Conservation (phyloP, 2,113 vertebrate species). For the Eleginops maclovinus region DNA sequence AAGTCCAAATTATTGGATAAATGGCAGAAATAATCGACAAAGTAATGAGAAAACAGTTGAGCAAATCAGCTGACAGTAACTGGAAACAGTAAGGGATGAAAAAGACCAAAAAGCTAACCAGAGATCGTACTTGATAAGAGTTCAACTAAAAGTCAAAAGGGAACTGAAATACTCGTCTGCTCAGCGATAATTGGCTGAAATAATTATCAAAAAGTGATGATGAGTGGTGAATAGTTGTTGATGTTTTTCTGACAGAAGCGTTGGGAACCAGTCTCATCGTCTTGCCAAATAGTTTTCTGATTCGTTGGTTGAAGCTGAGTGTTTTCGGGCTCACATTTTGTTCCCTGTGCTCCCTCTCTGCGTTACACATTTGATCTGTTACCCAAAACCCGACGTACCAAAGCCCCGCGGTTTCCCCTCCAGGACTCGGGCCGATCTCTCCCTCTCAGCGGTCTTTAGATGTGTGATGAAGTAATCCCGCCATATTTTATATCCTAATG, state of each 20-base stretch:
- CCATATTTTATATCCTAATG: constrained; percentile 76
- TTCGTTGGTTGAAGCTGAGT: constrained; percentile 34
- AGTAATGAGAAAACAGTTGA: too few relatives aligned
- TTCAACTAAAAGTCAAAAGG: too few relatives aligned
- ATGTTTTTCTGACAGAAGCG: background rate
- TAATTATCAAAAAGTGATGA: background rate
- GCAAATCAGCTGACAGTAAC: too few relatives aligned
- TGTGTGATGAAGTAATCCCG: constrained; percentile 70
- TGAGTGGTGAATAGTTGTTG: background rate
- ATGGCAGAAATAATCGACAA: too few relatives aligned
- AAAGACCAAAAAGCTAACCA: too few relatives aligned
- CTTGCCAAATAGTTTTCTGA: constrained; percentile 35
- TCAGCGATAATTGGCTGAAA: too few relatives aligned
- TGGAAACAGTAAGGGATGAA: too few relatives aligned
- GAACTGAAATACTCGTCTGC: too few relatives aligned
- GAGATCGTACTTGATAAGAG: too few relatives aligned
- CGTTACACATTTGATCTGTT: constrained; percentile 58
- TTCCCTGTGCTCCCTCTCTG: constrained; percentile 33
- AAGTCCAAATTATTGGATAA: too few relatives aligned
- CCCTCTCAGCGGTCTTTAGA: constrained; percentile 54
- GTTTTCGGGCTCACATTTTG: constrained; percentile 2
- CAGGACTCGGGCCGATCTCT: constrained; percentile 52
- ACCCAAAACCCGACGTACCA: constrained; percentile 33
- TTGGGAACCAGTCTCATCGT: background rate
- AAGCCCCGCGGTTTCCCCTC: constrained; percentile 39